Conservation (phyloP, 2,888 invertebrate genomes). For the Tanaodytes sp. region DNA sequence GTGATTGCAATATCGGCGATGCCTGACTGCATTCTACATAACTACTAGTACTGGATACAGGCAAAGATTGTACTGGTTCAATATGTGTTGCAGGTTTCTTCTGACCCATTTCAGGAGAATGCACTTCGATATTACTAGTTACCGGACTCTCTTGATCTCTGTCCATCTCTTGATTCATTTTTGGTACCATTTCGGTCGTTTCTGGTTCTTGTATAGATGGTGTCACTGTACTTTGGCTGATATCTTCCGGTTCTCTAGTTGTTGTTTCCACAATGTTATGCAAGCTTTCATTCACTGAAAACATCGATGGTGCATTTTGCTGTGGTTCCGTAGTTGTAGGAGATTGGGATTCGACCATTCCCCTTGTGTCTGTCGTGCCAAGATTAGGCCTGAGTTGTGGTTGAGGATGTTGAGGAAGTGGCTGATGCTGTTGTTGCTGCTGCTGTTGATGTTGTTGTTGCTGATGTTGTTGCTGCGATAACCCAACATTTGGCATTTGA, state of each 20-base stretch:
- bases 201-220: slow-evolving; percentile 62
- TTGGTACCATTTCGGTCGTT: slow-evolving; percentile 59
- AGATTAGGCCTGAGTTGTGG: slow-evolving; percentile 69
- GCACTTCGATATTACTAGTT: slow-evolving; percentile 61
- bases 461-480: slow-evolving; percentile 60
- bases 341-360: slow-evolving; percentile 65
- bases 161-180: slow-evolving; percentile 42
- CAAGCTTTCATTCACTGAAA: slow-evolving; percentile 65
- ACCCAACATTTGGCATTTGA: slow-evolving; percentile 59
- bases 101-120: slow-evolving; percentile 56
- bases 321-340: slow-evolving; percentile 58
- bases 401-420: slow-evolving; percentile 53
- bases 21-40: slow-evolving; percentile 62
- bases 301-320: slow-evolving; percentile 60
- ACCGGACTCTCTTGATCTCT: slow-evolving; percentile 60
- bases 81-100: slow-evolving; percentile 58
- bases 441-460: slow-evolving; percentile 58
- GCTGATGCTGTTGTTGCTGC: slow-evolving; percentile 55
- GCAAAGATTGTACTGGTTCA: slow-evolving; percentile 69
- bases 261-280: slow-evolving; percentile 67
- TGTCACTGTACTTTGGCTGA: slow-evolving; percentile 61
- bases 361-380: slow-evolving; percentile 67
- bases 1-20: slow-evolving; percentile 60
- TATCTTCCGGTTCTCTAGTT: slow-evolving; percentile 60
- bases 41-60: slow-evolving; percentile 69